These are phyloP conservation scores for Pachymerium ferrugineum DNA, from an alignment of 2,888 invertebrate species.

Conservation along the genomic window DNA sequence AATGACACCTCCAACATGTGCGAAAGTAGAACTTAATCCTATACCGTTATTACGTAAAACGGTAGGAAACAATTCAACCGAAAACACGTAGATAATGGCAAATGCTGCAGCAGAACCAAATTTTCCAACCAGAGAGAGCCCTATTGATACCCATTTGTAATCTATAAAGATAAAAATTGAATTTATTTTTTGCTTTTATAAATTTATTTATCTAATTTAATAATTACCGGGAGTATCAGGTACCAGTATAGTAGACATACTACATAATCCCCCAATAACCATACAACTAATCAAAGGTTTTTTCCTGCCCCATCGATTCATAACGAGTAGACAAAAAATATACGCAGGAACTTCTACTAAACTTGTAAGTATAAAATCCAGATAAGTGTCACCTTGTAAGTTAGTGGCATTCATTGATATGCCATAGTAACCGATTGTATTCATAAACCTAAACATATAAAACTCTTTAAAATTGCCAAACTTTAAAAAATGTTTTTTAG, in stretches of 20 bases:
- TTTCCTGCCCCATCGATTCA: conserved; percentile 35
- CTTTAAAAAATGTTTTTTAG: not conserved
- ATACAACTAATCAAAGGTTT: conserved; percentile 32
- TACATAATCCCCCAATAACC: conserved; percentile 33
- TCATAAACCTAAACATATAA: conserved; percentile 33
- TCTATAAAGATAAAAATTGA: conserved; percentile 10
- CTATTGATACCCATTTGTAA: conserved; percentile 32
- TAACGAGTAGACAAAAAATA: conserved; percentile 35
- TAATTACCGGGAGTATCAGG: too few relatives aligned
- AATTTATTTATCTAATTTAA: not conserved
- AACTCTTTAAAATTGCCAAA: not conserved
- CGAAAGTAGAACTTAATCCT: conserved; percentile 76
- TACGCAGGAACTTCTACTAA: conserved; percentile 37
- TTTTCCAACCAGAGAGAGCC: conserved; percentile 67
- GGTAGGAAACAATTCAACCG: conserved; percentile 83
- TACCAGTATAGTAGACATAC: conserved; percentile 11
- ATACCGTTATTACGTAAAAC: conserved; percentile 80
- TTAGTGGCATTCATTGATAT: conserved; percentile 38
- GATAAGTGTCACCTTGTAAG: conserved; percentile 35
- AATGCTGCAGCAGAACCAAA: conserved; percentile 77
- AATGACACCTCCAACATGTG: conserved; percentile 76
- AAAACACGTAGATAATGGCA: conserved; percentile 78
- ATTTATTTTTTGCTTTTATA: not conserved
- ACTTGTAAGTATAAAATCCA: conserved; percentile 35
- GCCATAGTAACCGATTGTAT: conserved; percentile 37